A percentile compares a stretch with the other conserved stretches of the same genome.
Evolutionary conservation across 2,797 vertebrate genomes (phyloP).

Genomic region (Alauda arvensis): DNA sequence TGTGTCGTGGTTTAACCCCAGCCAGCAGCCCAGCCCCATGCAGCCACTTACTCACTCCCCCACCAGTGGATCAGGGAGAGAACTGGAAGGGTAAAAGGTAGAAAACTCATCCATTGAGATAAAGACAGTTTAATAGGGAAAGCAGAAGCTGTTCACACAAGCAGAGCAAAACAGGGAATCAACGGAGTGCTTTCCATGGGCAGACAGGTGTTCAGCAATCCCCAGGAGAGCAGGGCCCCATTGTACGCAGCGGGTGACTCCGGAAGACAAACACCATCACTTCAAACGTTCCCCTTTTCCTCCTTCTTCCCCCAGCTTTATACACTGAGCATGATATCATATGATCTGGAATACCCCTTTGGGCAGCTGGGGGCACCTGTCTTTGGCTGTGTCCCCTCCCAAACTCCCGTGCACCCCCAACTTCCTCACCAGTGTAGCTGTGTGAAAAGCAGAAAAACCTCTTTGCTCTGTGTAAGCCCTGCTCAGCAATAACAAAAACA

Average conservation of each 20-base stretch:
- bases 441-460: not conserved
- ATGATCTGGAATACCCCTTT: not conserved
- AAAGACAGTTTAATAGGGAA: not conserved
- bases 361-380: not conserved
- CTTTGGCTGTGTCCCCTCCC: not conserved
- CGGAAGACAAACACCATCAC: not conserved
- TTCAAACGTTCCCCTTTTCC: not conserved
- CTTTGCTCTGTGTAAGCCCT: not conserved
- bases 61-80: not conserved
- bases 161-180: not conserved
- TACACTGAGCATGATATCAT: not conserved
- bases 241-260: accelerated
- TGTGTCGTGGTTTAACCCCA: not conserved
- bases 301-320: not conserved
- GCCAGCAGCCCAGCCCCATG: not conserved
- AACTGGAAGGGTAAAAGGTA: not conserved
- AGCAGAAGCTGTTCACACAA: not conserved
- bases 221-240: not conserved
- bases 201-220: not conserved
- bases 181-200: not conserved
- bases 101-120: not conserved
- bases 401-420: not conserved
- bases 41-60: accelerated
- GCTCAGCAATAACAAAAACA: not conserved
- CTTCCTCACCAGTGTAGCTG: not conserved